phyloP scores from a whole-genome alignment of 1,140 invertebrate genomes.

The Anoplolepis gracilipes region DNA sequence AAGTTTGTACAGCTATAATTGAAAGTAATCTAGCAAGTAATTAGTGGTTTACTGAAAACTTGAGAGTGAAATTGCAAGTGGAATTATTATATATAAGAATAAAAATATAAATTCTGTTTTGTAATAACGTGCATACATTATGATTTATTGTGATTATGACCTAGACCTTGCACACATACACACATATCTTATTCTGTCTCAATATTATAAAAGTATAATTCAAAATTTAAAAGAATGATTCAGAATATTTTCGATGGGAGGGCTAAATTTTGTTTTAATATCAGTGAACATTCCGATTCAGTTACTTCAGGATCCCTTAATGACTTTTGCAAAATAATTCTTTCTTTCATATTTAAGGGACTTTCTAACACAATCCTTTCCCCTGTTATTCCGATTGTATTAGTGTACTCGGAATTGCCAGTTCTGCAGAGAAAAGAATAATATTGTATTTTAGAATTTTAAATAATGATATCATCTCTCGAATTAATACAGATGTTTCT shows the following conservation, averaged over 20 bases:
- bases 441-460: not conserved
- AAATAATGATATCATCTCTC: not conserved
- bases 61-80: conserved; percentile 19
- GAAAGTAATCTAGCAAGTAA: conserved; percentile 57
- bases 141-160: not conserved
- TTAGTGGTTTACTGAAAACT: conserved; percentile 7
- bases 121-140: conserved; percentile 36
- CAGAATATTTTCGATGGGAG: conserved; percentile 38
- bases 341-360: conserved; percentile 23
- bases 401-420: conserved; percentile 74
- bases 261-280: conserved; percentile 35
- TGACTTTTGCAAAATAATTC: conserved; percentile 14
- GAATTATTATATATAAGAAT: conserved; percentile 30
- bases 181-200: not conserved
- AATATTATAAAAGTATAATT: not conserved
- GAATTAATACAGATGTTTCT: not conserved
- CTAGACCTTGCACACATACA: not conserved
- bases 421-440: conserved; percentile 68
- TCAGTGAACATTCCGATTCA: conserved; percentile 34
- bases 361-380: conserved; percentile 62
- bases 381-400: conserved; percentile 68
- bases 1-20: conserved; percentile 42
- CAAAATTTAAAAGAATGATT: conserved; percentile 1
- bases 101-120: conserved; percentile 60
- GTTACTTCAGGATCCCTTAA: not conserved